phyloP scores from a whole-genome alignment of 2,797 vertebrate species.

The Echiichthys vipera region DNA sequence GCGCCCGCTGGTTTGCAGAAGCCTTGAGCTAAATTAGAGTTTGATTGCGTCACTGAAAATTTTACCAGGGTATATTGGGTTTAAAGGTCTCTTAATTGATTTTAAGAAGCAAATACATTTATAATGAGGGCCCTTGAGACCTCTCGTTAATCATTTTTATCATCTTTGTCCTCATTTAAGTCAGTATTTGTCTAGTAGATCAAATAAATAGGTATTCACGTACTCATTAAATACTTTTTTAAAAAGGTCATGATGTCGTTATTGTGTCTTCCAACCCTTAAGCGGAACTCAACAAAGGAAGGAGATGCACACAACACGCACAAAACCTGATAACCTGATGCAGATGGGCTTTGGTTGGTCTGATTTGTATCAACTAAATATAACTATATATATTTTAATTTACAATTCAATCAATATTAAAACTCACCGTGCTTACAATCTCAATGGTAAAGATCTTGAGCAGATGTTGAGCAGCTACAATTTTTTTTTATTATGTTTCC shows the following conservation, averaged over 20 bases:
- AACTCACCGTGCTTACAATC: no score
- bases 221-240: not conserved
- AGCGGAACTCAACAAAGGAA: not conserved
- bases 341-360: no score
- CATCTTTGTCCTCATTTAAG: slow-evolving; percentile 5
- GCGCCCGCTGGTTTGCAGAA: slow-evolving; percentile 23
- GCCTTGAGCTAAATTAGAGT: slow-evolving; percentile 39
- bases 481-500: no score
- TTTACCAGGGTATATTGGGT: slow-evolving; percentile 22
- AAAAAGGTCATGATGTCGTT: not conserved
- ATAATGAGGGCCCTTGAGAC: not conserved
- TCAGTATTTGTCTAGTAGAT: not conserved
- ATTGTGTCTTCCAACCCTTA: not conserved
- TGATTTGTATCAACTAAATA: no score
- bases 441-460: no score
- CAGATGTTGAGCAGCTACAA: no score
- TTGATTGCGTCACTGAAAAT: slow-evolving; percentile 49
- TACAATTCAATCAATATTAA: no score
- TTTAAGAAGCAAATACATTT: slow-evolving; percentile 41
- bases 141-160: slow-evolving; percentile 38
- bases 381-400: no score
- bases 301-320: not conserved
- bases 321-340: no score
- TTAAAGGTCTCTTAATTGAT: slow-evolving; percentile 56
- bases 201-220: not conserved